A percentile compares a stretch with the other conserved stretches of the same genome.
These are phyloP conservation scores for Melanostigma gelatinosum DNA, from an alignment of 2,113 vertebrate genomes.

Conservation along the genomic window DNA sequence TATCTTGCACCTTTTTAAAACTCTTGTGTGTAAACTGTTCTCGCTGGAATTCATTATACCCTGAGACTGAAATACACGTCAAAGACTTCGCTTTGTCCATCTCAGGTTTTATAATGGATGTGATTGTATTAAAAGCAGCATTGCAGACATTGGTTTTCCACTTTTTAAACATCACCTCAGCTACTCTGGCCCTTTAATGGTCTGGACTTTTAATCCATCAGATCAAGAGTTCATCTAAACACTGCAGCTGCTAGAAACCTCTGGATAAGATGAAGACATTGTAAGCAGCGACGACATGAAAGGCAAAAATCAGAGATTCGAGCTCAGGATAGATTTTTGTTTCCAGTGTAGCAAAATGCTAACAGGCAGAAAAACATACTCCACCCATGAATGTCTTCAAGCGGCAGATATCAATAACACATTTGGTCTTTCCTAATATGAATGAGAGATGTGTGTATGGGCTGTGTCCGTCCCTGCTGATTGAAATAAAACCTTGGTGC, in stretches of 20 bases:
- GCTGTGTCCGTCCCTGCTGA: neutral
- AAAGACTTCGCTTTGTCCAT: neutral
- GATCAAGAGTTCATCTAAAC: neutral
- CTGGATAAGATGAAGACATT: neutral
- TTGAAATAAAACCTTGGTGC: constrained; percentile 13
- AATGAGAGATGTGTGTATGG: neutral
- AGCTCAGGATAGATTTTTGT: neutral
- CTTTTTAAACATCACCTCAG: neutral
- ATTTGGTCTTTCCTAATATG: neutral
- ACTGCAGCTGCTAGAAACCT: neutral
- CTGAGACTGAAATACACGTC: neutral
- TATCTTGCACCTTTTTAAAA: no score
- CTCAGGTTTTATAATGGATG: neutral
- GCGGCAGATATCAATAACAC: neutral
- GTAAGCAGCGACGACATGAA: no score
- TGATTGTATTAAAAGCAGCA: neutral
- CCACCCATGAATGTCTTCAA: neutral
- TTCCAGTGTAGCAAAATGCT: neutral
- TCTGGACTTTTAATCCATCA: neutral
- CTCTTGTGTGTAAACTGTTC: neutral
- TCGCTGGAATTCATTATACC: neutral
- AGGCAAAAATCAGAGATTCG: neutral
- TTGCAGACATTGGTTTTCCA: neutral
- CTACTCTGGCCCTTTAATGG: neutral
- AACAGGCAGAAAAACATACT: neutral